These are phyloP conservation scores for Danio choprae DNA, from an alignment of 2,797 vertebrate species.

Conservation along the genomic window DNA sequence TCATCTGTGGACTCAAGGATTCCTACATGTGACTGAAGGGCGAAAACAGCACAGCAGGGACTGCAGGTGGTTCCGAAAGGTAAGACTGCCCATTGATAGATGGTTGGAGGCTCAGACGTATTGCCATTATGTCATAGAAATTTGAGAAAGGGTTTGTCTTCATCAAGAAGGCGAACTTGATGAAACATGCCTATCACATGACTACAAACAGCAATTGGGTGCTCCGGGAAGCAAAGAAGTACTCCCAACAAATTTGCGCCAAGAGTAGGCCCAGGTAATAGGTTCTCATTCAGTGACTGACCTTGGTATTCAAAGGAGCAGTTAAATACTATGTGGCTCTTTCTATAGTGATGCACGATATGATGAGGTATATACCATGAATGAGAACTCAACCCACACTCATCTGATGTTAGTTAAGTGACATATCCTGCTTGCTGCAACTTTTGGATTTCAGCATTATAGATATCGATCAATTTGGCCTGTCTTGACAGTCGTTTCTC, in stretches of 20 bases:
- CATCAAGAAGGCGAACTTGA: neutral
- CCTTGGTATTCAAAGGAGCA: slow-evolving; percentile 9
- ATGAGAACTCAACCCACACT: too few relatives aligned
- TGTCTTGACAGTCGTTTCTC: neutral
- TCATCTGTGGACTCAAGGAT: too few relatives aligned
- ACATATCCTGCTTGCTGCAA: neutral
- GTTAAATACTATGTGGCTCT: slow-evolving; percentile 5
- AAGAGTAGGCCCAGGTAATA: too few relatives aligned
- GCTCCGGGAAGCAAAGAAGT: slow-evolving; percentile 1
- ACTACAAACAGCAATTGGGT: neutral
- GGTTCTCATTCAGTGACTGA: slow-evolving; percentile 8
- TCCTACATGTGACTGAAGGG: too few relatives aligned
- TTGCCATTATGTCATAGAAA: too few relatives aligned
- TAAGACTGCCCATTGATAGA: too few relatives aligned
- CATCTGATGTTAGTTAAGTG: slow-evolving; percentile 64
- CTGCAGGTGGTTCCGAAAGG: too few relatives aligned
- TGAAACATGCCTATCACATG: slow-evolving; percentile 31
- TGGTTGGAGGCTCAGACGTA: too few relatives aligned
- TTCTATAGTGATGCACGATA: neutral
- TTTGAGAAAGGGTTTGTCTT: neutral
- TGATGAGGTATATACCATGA: slow-evolving; percentile 1
- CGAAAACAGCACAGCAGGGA: too few relatives aligned
- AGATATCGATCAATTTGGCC: neutral
- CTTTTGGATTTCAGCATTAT: neutral
- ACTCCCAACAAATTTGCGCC: slow-evolving; percentile 6